Conservation (phyloP, 1,140 invertebrate species). For the Brachionus koreanus region DNA sequence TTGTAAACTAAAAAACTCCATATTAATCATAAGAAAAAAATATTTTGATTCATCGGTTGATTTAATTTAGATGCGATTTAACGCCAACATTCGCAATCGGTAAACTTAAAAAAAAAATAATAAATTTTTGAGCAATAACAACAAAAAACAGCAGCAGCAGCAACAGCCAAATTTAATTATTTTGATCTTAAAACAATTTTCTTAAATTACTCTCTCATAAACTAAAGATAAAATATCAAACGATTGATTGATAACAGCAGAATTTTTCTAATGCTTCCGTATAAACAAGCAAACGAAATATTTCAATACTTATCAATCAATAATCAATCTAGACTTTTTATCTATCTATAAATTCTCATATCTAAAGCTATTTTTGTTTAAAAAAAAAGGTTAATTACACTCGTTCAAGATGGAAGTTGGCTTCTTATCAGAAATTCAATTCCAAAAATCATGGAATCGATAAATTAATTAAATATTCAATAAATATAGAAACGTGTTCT, state of each 20-base stretch:
- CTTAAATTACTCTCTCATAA: slow-evolving; percentile 10
- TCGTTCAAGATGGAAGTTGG: background rate
- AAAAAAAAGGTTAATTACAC: background rate
- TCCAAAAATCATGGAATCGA: background rate
- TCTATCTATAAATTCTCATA: slow-evolving; percentile 14
- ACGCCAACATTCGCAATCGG: too few relatives aligned
- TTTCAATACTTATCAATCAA: slow-evolving; percentile 32
- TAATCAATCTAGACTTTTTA: slow-evolving; percentile 14
- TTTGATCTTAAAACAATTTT: background rate
- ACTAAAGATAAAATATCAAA: slow-evolving; percentile 31
- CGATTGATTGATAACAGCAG: slow-evolving; percentile 34
- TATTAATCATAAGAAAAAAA: background rate
- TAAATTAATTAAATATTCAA: slow-evolving; percentile 39
- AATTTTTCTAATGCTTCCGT: background rate
- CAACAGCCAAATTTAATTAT: background rate
- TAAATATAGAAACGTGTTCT: slow-evolving; percentile 7
- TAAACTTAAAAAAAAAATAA: background rate
- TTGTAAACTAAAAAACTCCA: too few relatives aligned
- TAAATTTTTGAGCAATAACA: background rate
- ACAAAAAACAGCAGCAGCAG: background rate
- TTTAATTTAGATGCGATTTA: too few relatives aligned
- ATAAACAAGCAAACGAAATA: background rate
- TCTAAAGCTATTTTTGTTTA: background rate
- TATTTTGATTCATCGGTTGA: background rate
- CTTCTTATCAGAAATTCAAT: slow-evolving; percentile 28